These are phyloP conservation scores for Dinocampus coccinellae DNA, from an alignment of 2,888 invertebrate genomes.

Conservation along the genomic window DNA sequence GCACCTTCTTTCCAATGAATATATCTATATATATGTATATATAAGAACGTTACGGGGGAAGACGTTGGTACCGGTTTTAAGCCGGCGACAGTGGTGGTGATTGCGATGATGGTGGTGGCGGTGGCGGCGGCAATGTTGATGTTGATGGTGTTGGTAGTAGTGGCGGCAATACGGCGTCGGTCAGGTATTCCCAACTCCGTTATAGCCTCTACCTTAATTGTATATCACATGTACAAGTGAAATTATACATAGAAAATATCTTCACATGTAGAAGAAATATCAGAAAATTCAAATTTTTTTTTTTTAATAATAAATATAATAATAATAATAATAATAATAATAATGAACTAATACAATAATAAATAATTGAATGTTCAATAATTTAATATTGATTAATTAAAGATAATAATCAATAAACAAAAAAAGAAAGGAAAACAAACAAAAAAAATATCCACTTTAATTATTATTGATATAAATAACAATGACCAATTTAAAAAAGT, in stretches of 20 bases:
- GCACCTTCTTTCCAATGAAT: constrained; percentile 6
- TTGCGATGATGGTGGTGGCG: constrained; percentile 59
- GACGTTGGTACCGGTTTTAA: constrained; percentile 62
- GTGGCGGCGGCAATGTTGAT: constrained; percentile 48
- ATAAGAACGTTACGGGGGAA: constrained; percentile 40
- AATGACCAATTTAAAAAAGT: too few species aligned
- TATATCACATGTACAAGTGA: constrained; percentile 40
- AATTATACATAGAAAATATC: not conserved
- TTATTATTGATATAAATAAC: too few species aligned
- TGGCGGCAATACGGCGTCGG: constrained; percentile 39
- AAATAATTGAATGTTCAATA: too few species aligned
- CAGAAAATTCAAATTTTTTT: too few species aligned
- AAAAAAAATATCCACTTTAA: too few species aligned
- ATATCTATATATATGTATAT: not conserved
- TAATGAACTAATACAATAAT: too few species aligned
- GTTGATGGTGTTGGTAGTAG: constrained; percentile 33
- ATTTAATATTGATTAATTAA: too few species aligned
- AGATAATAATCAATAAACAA: too few species aligned
- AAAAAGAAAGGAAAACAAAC: too few species aligned
- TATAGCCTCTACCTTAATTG: constrained; percentile 55
- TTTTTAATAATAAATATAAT: too few species aligned
- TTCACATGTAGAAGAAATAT: not conserved
- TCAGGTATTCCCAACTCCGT: constrained; percentile 63
- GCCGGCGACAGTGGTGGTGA: constrained; percentile 44
- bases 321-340: not conserved